phyloP scores from a whole-genome alignment of 1,140 invertebrate species.

The Papilio helenus region DNA sequence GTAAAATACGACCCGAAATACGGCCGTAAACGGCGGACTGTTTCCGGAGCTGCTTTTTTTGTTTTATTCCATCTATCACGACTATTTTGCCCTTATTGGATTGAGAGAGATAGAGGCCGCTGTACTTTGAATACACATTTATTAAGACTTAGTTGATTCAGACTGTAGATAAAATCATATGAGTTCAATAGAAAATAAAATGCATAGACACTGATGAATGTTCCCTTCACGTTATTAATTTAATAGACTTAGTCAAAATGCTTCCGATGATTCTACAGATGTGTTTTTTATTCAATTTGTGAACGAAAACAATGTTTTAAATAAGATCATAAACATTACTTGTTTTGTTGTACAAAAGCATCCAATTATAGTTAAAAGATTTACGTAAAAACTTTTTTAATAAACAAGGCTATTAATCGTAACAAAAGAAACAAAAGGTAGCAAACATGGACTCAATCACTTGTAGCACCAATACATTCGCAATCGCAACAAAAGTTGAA shows the following conservation, averaged over 20 bases:
- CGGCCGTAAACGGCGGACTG: background rate
- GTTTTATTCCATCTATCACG: conserved; percentile 3
- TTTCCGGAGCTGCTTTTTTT: conserved; percentile 17
- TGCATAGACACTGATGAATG: too few relatives aligned
- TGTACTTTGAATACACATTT: background rate
- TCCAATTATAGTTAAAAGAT: background rate
- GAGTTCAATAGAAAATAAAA: background rate
- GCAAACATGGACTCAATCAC: conserved; percentile 35
- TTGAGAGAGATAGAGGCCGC: background rate
- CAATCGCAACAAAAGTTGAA: conserved; percentile 66
- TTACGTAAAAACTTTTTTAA: conserved; percentile 5
- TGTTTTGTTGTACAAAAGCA: background rate
- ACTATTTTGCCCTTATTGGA: conserved; percentile 10
- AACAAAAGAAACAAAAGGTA: conserved; percentile 2
- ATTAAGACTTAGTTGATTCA: background rate
- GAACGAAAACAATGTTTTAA: background rate
- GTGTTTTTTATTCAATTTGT: background rate
- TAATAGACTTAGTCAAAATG: background rate
- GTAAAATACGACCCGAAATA: conserved; percentile 20
- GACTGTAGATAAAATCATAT: background rate
- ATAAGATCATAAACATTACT: background rate
- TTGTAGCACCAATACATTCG: conserved; percentile 54
- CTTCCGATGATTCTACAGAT: background rate
- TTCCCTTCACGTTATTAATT: background rate
- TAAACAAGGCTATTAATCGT: conserved; percentile 19